phyloP scores from a whole-genome alignment of 2,797 vertebrate species.

The Takifugu ocellatus region DNA sequence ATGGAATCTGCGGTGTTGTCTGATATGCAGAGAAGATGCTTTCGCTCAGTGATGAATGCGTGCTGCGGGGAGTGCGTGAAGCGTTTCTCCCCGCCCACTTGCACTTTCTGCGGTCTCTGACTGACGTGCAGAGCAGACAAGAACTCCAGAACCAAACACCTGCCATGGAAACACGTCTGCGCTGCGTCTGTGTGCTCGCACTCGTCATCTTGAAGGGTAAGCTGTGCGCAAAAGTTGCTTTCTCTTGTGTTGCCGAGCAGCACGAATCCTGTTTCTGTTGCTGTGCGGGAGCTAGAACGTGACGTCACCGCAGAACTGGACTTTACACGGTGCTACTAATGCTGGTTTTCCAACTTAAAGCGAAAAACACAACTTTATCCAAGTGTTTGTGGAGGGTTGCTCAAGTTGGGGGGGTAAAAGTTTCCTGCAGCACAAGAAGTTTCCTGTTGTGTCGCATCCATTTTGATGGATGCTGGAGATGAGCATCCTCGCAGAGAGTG shows the following conservation, averaged over 20 bases:
- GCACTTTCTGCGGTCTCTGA: slow-evolving; percentile 22
- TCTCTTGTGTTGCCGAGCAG: background rate
- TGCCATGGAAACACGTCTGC: slow-evolving; percentile 31
- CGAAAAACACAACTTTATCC: too few relatives aligned
- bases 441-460: too few relatives aligned
- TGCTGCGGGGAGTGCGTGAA: slow-evolving; percentile 4
- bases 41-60: slow-evolving; percentile 27
- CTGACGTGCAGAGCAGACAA: slow-evolving; percentile 2
- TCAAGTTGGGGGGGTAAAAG: too few relatives aligned
- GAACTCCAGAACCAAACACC: background rate
- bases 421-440: too few relatives aligned
- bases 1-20: background rate
- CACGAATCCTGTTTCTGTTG: background rate
- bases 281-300: background rate
- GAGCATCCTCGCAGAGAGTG: too few relatives aligned
- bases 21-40: slow-evolving; percentile 1
- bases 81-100: slow-evolving; percentile 29
- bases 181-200: slow-evolving; percentile 14
- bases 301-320: background rate
- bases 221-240: background rate
- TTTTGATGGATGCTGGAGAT: too few relatives aligned
- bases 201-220: slow-evolving; percentile 46
- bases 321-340: too few relatives aligned
- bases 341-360: too few relatives aligned
- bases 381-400: too few relatives aligned